Evolutionary conservation across 2,797 vertebrate species (phyloP).

Genomic region (Poecilia picta): DNA sequence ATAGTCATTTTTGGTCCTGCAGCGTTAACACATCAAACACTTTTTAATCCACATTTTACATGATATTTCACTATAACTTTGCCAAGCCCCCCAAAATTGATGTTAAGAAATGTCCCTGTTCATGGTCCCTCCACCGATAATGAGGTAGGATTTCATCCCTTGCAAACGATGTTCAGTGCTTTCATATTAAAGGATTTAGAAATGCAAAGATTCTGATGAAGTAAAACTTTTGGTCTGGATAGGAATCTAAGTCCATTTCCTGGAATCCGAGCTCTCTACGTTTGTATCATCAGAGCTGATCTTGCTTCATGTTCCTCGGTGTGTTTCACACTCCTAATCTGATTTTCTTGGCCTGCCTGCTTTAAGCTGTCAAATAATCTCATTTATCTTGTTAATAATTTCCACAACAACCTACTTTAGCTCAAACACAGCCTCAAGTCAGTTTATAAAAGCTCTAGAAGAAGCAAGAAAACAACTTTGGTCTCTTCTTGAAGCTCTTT

Average conservation of each 20-base stretch:
- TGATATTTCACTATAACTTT: too few relatives aligned
- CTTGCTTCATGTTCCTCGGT: conserved; percentile 51
- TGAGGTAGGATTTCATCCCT: not conserved
- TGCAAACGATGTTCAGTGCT: not conserved
- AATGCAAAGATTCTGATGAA: conserved; percentile 19
- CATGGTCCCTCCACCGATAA: too few relatives aligned
- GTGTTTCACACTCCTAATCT: conserved; percentile 57
- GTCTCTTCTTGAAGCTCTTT: conserved; percentile 3
- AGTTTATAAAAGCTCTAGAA: conserved; percentile 19
- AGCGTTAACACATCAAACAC: too few relatives aligned
- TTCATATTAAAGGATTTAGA: conserved; percentile 31
- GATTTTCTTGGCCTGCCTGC: conserved; percentile 51
- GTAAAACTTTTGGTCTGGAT: conserved; percentile 48
- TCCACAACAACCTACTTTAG: conserved; percentile 1
- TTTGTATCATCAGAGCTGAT: conserved; percentile 44
- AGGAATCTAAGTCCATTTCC: conserved; percentile 23
- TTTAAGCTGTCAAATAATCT: conserved; percentile 50
- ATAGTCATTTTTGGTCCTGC: too few relatives aligned
- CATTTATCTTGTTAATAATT: conserved; percentile 46
- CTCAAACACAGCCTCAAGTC: conserved; percentile 12
- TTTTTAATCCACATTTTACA: too few relatives aligned
- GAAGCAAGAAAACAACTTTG: not conserved
- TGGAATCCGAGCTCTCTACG: conserved; percentile 30
- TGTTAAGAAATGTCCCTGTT: too few relatives aligned
- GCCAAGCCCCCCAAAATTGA: too few relatives aligned